A percentile compares a stretch with the other conserved stretches of the same genome.
These are phyloP conservation scores for Drosophila ercepeae DNA, from an alignment of 1,140 invertebrate species.

Conservation along the genomic window DNA sequence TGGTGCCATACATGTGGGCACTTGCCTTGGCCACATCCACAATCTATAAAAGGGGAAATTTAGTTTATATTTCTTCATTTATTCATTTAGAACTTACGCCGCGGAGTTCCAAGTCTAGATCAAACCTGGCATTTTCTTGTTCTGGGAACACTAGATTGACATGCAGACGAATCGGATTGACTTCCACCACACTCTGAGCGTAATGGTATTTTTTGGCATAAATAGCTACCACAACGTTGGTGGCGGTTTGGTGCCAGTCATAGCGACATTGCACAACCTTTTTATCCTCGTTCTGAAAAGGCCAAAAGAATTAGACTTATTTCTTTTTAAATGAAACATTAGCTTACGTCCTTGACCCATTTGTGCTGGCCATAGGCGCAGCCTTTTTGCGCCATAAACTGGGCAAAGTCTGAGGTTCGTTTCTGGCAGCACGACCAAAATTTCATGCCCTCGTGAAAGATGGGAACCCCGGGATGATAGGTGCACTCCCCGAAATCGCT, in stretches of 20 bases:
- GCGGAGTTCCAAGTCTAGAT: conserved; percentile 92
- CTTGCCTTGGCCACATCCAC: conserved; percentile 88
- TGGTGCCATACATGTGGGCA: conserved; percentile 94
- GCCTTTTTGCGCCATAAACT: conserved; percentile 94
- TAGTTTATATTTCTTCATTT: conserved; percentile 6
- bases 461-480: conserved; percentile 94
- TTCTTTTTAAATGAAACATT: no score
- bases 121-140: conserved; percentile 89
- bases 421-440: conserved; percentile 98
- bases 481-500: conserved; percentile 89
- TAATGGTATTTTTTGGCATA: conserved; percentile 96
- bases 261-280: conserved; percentile 90
- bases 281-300: conserved; percentile 62
- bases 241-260: conserved; percentile 97
- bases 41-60: conserved; percentile 84
- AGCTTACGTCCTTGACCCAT: conserved; percentile 91
- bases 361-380: conserved; percentile 93
- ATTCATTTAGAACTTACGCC: conserved; percentile 88
- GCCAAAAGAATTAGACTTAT: neutral
- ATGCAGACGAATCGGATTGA: conserved; percentile 93
- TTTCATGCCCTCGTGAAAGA: conserved; percentile 99
- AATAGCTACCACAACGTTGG: conserved; percentile 92
- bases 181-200: conserved; percentile 88
- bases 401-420: conserved; percentile 96
- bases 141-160: conserved; percentile 92